Percentiles rank a stretch among this genome's conserved stretches.
Evolutionary conservation across 2,797 vertebrate species (phyloP).

Genomic region (Chaunax sp.): DNA sequence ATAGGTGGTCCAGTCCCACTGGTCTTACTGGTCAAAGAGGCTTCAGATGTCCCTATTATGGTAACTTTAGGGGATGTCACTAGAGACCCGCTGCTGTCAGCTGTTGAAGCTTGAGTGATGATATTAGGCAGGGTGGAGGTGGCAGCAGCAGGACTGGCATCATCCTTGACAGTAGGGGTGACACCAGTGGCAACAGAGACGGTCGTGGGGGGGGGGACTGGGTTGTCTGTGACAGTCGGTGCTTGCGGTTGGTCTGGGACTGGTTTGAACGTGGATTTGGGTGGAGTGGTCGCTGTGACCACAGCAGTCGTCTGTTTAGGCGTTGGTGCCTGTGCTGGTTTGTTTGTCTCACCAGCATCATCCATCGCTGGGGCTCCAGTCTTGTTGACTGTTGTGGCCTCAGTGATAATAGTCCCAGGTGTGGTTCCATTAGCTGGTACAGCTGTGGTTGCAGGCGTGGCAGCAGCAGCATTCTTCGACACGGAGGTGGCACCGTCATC

Average conservation of each 20-base stretch:
- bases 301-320: rapidly evolving
- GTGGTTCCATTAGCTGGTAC: rapidly evolving
- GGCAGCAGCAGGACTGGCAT: rapidly evolving
- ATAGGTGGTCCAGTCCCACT: rapidly evolving
- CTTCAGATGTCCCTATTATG: rapidly evolving
- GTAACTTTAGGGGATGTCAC: rapidly evolving
- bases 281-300: rapidly evolving
- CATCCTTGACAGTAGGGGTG: rapidly evolving
- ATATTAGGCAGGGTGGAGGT: rapidly evolving
- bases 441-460: rapidly evolving
- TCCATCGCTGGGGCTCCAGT: rapidly evolving
- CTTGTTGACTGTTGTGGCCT: rapidly evolving
- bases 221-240: rapidly evolving
- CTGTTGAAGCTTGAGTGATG: rapidly evolving
- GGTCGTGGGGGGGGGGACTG: rapidly evolving
- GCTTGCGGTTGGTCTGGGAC: rapidly evolving
- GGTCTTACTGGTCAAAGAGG: rapidly evolving
- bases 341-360: rapidly evolving
- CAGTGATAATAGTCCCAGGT: rapidly evolving
- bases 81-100: rapidly evolving
- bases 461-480: rapidly evolving
- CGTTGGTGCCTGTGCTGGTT: rapidly evolving
- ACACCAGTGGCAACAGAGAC: rapidly evolving
- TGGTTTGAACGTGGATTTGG: rapidly evolving
- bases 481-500: rapidly evolving